A percentile compares a stretch with the other conserved stretches of the same genome.
Evolutionary conservation across 1,140 invertebrate genomes (phyloP).

Genomic region (Pseudomyrmex pallidus): DNA sequence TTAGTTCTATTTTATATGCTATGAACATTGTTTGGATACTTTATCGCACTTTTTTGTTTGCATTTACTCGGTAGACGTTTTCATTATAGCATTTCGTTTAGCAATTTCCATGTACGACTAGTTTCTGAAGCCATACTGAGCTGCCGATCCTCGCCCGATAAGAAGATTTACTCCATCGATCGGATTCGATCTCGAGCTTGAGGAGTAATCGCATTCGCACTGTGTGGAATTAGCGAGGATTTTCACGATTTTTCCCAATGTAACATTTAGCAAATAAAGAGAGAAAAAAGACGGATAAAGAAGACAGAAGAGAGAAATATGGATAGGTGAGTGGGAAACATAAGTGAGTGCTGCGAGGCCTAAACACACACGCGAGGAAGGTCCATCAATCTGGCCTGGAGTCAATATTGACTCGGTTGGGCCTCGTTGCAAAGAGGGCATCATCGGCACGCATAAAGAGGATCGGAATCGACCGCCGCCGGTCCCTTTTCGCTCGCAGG

Average conservation of each 20-base stretch:
- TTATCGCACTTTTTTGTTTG: neutral
- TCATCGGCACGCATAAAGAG: slow-evolving; percentile 80
- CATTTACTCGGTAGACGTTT: neutral
- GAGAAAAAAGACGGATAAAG: neutral
- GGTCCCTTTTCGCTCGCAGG: slow-evolving; percentile 81
- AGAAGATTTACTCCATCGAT: slow-evolving; percentile 18
- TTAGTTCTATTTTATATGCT: slow-evolving; percentile 28
- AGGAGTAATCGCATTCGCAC: slow-evolving; percentile 24
- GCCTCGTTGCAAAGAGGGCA: slow-evolving; percentile 84
- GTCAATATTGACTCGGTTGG: slow-evolving; percentile 85
- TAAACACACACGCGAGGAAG: slow-evolving; percentile 80
- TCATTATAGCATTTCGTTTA: neutral
- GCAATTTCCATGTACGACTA: neutral
- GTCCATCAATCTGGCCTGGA: slow-evolving; percentile 84
- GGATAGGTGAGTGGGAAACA: slow-evolving; percentile 73
- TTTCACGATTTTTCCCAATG: slow-evolving; percentile 44
- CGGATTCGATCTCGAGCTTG: neutral
- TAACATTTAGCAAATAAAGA: slow-evolving; percentile 42
- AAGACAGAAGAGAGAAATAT: slow-evolving; percentile 23
- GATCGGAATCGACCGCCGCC: slow-evolving; percentile 54
- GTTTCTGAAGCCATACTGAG: neutral
- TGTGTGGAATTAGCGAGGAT: slow-evolving; percentile 36
- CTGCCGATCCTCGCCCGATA: neutral
- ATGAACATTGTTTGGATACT: neutral
- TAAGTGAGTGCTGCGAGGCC: slow-evolving; percentile 83